Evolutionary conservation across 2,113 vertebrate genomes (phyloP), one percentile per base, ranked within the genome.

Genomic region (Bettongia penicillata): DNA sequence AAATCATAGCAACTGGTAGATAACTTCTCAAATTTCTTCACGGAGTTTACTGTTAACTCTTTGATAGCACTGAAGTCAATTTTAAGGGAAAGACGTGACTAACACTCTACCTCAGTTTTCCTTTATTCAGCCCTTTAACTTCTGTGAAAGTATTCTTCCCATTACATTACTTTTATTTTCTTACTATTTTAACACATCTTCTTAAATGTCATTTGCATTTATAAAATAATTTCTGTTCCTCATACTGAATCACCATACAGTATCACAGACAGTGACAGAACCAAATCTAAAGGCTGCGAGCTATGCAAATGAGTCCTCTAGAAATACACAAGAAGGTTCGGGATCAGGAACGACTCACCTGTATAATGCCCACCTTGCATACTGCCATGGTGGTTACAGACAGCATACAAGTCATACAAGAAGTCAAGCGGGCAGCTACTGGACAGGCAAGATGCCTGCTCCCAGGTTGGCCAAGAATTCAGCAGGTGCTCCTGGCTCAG

Each of bases 331-430:
- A 19, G 22, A 84, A 84, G 68, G 43, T 84, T 84, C 68, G 43
- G 43, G 12, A 43, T 84, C 19, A 92, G 95, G 93, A 55, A 37
- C 92, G 93, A 6, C 98, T 99, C 97, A 99, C 99, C 99, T 95
- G 99, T 99, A 98, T 99, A 99, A 97, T 99, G 99, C 50, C 99
- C 99, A 0, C 99, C 99, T 92, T 99, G 99, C 99, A 99, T 99
- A 94, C 99, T 99, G 97, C 99, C 99, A 0, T 99, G 99, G 98
- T 99, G 99, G 98, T 99, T 99, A 98, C 99, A 99, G 97, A 99
- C 99, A 0, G 99, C 99, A 0, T 99, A 99, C 94, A 99, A 98
- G 95, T 99, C 99, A 0, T 99, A 99, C 48, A 99, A 98, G 97
- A 98, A 99, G 98, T 99, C 98, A 0, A 97, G 98, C 0, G 99